Base-by-base conservation (phyloP, 92 coral and sea anemone species). In the Ricordea florida region DNA sequence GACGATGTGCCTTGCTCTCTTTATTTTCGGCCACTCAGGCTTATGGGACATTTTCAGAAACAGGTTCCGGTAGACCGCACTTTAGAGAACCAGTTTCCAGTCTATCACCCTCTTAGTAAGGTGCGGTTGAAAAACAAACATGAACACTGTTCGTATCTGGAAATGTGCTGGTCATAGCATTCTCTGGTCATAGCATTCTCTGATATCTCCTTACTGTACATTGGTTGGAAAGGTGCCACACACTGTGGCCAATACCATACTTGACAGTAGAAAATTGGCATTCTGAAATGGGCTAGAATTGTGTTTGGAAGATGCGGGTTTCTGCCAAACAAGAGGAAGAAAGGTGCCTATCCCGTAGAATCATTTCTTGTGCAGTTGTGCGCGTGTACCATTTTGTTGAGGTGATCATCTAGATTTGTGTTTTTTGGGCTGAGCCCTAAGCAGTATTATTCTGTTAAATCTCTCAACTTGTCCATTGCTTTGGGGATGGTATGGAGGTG, bases 381-480 rank as follows among this genome's bases (percentile, higher is more conserved):
- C 3, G 91, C 83, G 66, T 85, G 85, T 25, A 85, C 87, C 22
- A 85, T 57, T 52, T 85, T 85, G 63, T 72, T 80, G 11, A 85
- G 53, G 46, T 78, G 86, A 20, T 85, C 90, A 79, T 23, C 86
- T 66, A 11, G 81, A 70, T 43, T 80, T 85, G 78, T 79, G 82
- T 11, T 51, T 23, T 28, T 79, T 79, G 1, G 66, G 78, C 21
- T 79, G 62, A 49, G 90, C 23, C 20, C 82, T 37, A 26, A 85
- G 80, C 90, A 85, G 76, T 4, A 85, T 34, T 62, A 85, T 85
- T 67, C 81, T 38, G 33, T 78, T 85, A 27, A 79, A 79, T 25
- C 86, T 13, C 46, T 79, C 82, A 0, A 64, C 78, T 65, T 85
- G 81, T n/a, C n/a, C n/a, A n/a, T n/a, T n/a, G n/a, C n/a, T n/a